Evolutionary conservation across 1,140 invertebrate genomes (phyloP).

Genomic region (Drosophila simulans): DNA sequence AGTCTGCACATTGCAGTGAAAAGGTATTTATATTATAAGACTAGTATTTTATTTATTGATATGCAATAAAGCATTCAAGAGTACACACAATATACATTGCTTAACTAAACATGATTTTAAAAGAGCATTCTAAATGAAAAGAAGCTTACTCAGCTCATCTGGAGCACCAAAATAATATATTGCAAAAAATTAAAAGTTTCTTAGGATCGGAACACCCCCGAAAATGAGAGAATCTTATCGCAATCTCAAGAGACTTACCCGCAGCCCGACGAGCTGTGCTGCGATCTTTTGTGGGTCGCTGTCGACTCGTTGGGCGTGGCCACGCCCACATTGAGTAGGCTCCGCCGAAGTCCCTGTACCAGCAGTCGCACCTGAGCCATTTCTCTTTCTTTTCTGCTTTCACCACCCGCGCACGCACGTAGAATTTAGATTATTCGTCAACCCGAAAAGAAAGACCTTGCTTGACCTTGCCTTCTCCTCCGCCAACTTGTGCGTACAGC

Average conservation of each 20-base stretch:
- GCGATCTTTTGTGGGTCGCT: conserved; percentile 24
- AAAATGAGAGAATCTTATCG: conserved; percentile 15
- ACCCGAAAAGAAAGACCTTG: conserved; percentile 64
- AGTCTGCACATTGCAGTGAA: too few species aligned
- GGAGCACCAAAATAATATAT: background rate
- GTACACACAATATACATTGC: too few species aligned
- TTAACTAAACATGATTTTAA: too few species aligned
- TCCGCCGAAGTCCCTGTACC: conserved; percentile 12
- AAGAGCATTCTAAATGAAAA: too few species aligned
- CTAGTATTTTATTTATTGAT: too few species aligned
- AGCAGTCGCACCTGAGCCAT: conserved; percentile 55
- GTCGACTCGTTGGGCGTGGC: background rate
- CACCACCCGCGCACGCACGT: conserved; percentile 19
- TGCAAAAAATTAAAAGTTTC: background rate
- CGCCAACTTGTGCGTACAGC: conserved; percentile 23
- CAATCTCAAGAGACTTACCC: conserved; percentile 15
- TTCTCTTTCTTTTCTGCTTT: conserved; percentile 28
- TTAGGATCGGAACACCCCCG: conserved; percentile 2
- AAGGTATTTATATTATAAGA: too few species aligned
- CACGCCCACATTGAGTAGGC: conserved; percentile 9
- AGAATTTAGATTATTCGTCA: conserved; percentile 18
- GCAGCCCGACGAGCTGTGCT: conserved; percentile 7
- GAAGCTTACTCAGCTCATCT: too few species aligned
- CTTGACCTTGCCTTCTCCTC: conserved; percentile 61
- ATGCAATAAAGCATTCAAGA: too few species aligned